These are phyloP conservation scores for Carassius gibelio DNA, from an alignment of 2,113 vertebrate genomes.

Conservation along the genomic window DNA sequence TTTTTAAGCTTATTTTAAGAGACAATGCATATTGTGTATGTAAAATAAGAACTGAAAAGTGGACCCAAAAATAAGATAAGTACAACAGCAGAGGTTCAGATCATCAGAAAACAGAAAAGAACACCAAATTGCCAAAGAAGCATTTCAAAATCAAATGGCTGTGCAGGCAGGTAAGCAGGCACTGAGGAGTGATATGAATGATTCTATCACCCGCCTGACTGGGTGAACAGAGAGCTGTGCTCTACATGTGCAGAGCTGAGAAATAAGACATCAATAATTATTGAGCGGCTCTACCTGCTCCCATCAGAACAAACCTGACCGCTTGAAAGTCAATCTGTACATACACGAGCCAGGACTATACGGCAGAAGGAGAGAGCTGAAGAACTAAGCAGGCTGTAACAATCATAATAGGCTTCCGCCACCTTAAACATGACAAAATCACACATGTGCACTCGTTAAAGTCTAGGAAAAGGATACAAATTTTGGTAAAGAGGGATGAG, in stretches of 20 bases:
- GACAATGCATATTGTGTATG: background rate
- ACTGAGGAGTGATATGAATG: conserved; percentile 48
- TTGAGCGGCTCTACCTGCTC: conserved; percentile 57
- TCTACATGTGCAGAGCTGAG: conserved; percentile 41
- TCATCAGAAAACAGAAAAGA: background rate
- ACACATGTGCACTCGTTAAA: background rate
- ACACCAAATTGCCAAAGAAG: conserved; percentile 36
- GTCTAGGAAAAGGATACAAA: conserved; percentile 92
- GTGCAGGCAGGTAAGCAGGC: conserved; percentile 33
- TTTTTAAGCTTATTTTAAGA: background rate
- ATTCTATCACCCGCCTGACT: conserved; percentile 55
- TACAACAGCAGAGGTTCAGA: background rate
- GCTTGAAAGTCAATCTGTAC: conserved; percentile 7
- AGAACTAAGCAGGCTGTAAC: conserved; percentile 50
- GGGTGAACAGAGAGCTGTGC: conserved; percentile 55
- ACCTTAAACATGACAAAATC: conserved; percentile 1
- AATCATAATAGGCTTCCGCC: conserved; percentile 43
- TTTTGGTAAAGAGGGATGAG: conserved; percentile 98
- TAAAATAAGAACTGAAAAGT: background rate
- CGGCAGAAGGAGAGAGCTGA: background rate
- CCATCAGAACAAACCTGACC: conserved; percentile 4
- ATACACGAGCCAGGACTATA: conserved; percentile 39
- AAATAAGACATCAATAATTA: conserved; percentile 68
- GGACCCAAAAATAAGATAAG: too few relatives aligned
- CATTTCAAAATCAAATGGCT: conserved; percentile 51